Evolutionary conservation across 2,888 invertebrate genomes (phyloP).

Genomic region (Tupiocoris notatus): DNA sequence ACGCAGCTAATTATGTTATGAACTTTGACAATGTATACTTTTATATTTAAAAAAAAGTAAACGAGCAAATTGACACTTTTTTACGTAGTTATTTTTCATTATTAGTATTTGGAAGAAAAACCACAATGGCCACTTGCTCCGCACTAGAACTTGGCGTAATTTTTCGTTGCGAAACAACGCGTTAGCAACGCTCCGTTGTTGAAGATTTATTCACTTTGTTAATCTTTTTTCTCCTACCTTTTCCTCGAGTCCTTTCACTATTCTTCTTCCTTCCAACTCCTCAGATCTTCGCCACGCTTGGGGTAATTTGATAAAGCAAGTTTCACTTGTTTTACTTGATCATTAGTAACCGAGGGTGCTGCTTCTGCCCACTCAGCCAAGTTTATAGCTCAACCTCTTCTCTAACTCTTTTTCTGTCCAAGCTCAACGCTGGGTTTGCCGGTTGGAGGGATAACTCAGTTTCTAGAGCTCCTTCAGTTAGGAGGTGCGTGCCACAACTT

Average conservation of each 20-base stretch:
- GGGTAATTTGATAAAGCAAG: slow-evolving; percentile 34
- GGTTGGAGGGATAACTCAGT: background rate
- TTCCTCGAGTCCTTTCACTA: background rate
- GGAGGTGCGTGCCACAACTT: background rate
- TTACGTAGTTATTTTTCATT: too few relatives aligned
- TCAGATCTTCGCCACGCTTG: background rate
- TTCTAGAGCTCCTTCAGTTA: background rate
- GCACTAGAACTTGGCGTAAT: too few relatives aligned
- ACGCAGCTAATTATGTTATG: too few relatives aligned
- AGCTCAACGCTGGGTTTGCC: background rate
- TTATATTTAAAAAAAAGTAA: too few relatives aligned
- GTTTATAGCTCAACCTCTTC: background rate
- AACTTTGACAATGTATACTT: too few relatives aligned
- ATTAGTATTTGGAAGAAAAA: too few relatives aligned
- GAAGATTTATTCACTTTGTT: background rate
- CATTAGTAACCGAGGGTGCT: background rate
- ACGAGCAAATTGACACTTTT: too few relatives aligned
- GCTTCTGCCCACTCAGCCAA: background rate
- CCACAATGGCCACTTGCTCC: too few relatives aligned
- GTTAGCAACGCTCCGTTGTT: too few relatives aligned
- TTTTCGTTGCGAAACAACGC: too few relatives aligned
- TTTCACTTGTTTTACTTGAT: slow-evolving; percentile 3
- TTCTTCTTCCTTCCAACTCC: background rate
- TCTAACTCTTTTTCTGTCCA: background rate
- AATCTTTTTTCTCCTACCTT: background rate